Evolutionary conservation across 2,797 vertebrate species (phyloP).

Genomic region (Gymnoscopelus braueri): DNA sequence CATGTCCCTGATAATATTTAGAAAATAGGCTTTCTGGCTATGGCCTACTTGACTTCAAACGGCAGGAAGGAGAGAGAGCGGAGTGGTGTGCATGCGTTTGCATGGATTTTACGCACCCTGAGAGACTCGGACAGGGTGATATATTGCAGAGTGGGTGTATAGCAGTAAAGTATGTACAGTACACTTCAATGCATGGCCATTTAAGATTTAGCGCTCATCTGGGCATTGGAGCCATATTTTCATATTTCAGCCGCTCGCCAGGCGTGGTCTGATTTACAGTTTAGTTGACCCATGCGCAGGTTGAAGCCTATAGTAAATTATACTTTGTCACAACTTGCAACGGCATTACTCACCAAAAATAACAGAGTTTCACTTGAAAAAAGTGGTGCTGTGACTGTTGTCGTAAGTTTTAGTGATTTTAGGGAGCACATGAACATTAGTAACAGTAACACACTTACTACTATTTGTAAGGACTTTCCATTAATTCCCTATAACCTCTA

Average conservation of each 20-base stretch:
- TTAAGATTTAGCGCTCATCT: conserved; percentile 6
- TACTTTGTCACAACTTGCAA: too few species aligned
- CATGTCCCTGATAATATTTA: conserved; percentile 79
- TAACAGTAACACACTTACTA: too few species aligned
- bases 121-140: conserved; percentile 24
- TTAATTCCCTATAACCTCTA: too few species aligned
- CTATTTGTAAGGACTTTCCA: too few species aligned
- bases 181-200: conserved; percentile 20
- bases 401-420: too few species aligned
- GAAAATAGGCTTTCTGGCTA: conserved; percentile 80
- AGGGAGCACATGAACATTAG: too few species aligned
- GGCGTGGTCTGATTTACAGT: conserved; percentile 39
- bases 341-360: too few species aligned
- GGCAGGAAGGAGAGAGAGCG: conserved; percentile 16
- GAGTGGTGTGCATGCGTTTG: conserved; percentile 14
- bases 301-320: too few species aligned
- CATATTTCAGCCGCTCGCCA: conserved; percentile 34
- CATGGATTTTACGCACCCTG: conserved; percentile 23
- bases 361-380: too few species aligned
- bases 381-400: too few species aligned
- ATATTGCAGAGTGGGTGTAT: conserved; percentile 30
- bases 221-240: conserved; percentile 12
- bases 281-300: conserved; percentile 40
- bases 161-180: conserved; percentile 25
- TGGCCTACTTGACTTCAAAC: conserved; percentile 80